Evolutionary conservation across 2,888 invertebrate genomes (phyloP).

Genomic region (Odontocolon sp.): DNA sequence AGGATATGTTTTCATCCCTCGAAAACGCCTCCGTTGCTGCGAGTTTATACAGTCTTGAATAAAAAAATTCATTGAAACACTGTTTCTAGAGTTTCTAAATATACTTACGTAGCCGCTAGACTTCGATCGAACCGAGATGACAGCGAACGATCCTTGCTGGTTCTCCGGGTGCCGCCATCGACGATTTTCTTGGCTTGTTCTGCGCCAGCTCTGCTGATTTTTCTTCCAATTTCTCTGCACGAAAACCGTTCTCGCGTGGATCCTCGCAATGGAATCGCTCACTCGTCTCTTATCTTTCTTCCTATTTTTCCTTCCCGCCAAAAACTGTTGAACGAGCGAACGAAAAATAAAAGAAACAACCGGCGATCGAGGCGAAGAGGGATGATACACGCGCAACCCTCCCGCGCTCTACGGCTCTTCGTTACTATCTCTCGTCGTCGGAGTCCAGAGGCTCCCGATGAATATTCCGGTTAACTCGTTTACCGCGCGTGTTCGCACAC

Average conservation of each 20-base stretch:
- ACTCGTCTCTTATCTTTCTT: neutral
- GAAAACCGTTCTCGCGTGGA: neutral
- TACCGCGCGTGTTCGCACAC: constrained; percentile 17
- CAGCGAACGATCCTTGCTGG: constrained; percentile 63
- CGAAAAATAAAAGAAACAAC: neutral
- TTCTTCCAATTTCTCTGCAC: neutral
- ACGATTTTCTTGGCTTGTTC: constrained; percentile 54
- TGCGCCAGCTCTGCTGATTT: constrained; percentile 56
- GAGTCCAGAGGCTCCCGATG: neutral
- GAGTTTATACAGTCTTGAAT: neutral
- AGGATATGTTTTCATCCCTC: neutral
- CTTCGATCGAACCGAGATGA: constrained; percentile 63
- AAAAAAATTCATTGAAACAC: neutral
- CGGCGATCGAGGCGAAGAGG: neutral
- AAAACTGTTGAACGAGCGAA: neutral
- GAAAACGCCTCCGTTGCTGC: too few species aligned
- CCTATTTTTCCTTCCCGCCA: neutral
- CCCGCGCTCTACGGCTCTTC: constrained; percentile 14
- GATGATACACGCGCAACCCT: constrained; percentile 28
- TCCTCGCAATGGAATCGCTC: neutral
- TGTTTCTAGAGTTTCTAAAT: neutral
- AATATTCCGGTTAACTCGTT: constrained; percentile 25
- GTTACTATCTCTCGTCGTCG: constrained; percentile 19
- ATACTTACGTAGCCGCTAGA: constrained; percentile 65
- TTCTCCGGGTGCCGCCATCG: constrained; percentile 62